Evolutionary conservation across 2,888 invertebrate species (phyloP).

Genomic region (Falcaria lacertinaria): DNA sequence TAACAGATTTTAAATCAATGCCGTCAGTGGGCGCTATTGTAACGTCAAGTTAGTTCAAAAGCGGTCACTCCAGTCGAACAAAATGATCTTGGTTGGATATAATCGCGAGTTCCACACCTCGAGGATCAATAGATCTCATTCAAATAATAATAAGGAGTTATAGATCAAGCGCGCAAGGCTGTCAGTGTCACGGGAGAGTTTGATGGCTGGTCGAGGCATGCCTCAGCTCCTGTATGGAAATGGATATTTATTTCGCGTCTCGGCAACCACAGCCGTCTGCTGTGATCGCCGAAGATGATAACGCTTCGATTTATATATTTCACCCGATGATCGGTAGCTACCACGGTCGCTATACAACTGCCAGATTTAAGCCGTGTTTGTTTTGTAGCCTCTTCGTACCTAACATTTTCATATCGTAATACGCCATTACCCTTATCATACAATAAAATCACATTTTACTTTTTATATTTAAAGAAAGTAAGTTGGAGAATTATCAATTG

Average conservation of each 20-base stretch:
- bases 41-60: conserved; percentile 78
- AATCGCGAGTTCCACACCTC: conserved; percentile 74
- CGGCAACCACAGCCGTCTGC: conserved; percentile 51
- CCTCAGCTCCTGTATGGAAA: conserved; percentile 72
- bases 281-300: conserved; percentile 75
- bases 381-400: conserved; percentile 14
- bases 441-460: no score
- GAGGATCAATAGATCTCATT: conserved; percentile 77
- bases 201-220: conserved; percentile 32
- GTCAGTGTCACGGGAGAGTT: conserved; percentile 24
- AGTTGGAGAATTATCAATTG: no score
- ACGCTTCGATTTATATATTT: conserved; percentile 76
- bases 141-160: conserved; percentile 79
- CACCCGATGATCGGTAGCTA: conserved; percentile 71
- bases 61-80: conserved; percentile 75
- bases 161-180: conserved; percentile 62
- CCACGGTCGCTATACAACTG: conserved; percentile 66
- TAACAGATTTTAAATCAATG: conserved; percentile 81
- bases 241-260: conserved; percentile 74
- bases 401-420: no score
- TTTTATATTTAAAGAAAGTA: no score
- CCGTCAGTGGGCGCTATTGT: conserved; percentile 75
- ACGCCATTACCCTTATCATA: no score
- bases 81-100: conserved; percentile 73
- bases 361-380: conserved; percentile 38